Evolutionary conservation across 2,888 invertebrate species (phyloP).

Genomic region (Desoria tigrina): DNA sequence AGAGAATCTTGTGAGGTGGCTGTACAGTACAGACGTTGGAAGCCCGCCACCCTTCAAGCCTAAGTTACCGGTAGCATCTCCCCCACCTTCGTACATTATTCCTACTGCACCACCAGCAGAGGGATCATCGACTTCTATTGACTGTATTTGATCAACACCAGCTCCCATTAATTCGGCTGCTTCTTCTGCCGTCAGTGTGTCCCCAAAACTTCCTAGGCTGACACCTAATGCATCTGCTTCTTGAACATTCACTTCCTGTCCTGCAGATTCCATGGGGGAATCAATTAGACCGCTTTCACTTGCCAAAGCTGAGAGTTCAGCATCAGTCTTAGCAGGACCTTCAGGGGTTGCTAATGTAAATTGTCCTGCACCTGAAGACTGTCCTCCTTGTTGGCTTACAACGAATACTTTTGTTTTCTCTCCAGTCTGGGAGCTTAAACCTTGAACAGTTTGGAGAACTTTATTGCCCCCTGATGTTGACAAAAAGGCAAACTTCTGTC

Average conservation of each 20-base stretch:
- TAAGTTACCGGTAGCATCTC: background rate
- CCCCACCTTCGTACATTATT: background rate
- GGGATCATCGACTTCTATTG: background rate
- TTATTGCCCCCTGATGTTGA: conserved; percentile 25
- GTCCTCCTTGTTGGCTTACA: conserved; percentile 4
- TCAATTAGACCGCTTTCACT: conserved; percentile 66
- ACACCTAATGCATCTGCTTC: conserved; percentile 36
- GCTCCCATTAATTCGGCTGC: conserved; percentile 30
- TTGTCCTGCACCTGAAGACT: conserved; percentile 9
- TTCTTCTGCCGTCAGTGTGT: conserved; percentile 27
- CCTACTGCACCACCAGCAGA: too few species aligned
- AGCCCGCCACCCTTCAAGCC: conserved; percentile 25
- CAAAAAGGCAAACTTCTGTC: conserved; percentile 38
- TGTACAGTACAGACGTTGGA: background rate
- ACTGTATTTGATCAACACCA: background rate
- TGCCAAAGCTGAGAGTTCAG: conserved; percentile 65
- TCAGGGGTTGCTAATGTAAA: conserved; percentile 58
- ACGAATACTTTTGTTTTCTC: conserved; percentile 22
- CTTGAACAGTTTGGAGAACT: conserved; percentile 16
- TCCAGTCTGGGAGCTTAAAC: background rate
- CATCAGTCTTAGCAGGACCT: conserved; percentile 66
- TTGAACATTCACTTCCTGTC: conserved; percentile 28
- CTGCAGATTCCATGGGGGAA: conserved; percentile 54
- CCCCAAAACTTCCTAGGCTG: conserved; percentile 22
- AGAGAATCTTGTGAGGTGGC: background rate